Conservation (phyloP, 1,140 invertebrate genomes). For the Sipha flava region DNA sequence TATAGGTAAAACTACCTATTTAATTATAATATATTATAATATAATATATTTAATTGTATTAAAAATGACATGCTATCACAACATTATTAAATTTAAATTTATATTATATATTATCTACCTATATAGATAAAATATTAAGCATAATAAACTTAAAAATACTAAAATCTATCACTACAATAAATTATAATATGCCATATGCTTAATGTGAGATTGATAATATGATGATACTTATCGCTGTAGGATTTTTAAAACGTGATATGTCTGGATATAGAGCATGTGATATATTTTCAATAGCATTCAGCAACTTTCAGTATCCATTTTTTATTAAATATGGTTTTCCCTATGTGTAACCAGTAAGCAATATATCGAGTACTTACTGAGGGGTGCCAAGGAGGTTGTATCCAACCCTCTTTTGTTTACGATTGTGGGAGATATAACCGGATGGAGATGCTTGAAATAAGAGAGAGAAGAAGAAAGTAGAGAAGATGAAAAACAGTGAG, state of each 20-base stretch:
- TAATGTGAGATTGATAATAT: not conserved
- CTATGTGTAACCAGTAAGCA: constrained; percentile 4
- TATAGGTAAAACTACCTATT: no score
- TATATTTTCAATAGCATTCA: not conserved
- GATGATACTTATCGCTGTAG: not conserved
- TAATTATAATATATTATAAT: no score
- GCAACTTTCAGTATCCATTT: not conserved
- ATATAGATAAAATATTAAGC: no score
- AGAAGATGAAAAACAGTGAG: no score
- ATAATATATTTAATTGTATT: no score
- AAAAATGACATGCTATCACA: no score
- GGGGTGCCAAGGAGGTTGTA: not conserved
- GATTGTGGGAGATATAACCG: constrained; percentile 18
- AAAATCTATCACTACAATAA: no score
- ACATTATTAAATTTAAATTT: no score
- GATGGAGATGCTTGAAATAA: constrained; percentile 2
- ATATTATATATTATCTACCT: no score
- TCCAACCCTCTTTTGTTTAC: constrained; percentile 22
- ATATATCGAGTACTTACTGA: constrained; percentile 14
- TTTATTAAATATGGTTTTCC: constrained; percentile 16
- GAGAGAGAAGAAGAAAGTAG: not conserved
- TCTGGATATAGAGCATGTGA: not conserved
- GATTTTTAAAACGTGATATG: not conserved
- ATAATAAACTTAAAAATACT: no score
- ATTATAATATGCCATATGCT: no score